Evolutionary conservation across 2,113 vertebrate genomes (phyloP).

Genomic region (Mormyrus lacerda): DNA sequence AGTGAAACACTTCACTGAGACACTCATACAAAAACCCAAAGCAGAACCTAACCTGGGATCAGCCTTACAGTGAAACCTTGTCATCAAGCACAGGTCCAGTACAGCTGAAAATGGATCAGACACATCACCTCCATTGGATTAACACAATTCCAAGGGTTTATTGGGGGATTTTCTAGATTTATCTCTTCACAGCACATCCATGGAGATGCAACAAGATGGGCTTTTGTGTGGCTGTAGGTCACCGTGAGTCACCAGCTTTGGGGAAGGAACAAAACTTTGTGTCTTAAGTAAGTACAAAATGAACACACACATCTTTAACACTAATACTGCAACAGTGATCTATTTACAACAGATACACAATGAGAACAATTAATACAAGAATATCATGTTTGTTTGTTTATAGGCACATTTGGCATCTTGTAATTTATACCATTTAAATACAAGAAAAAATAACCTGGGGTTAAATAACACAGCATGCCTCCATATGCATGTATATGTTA

Average conservation of each 20-base stretch:
- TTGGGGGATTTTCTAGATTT: background rate
- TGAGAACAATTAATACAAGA: background rate
- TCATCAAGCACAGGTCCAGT: background rate
- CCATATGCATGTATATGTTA: background rate
- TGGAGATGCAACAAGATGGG: background rate
- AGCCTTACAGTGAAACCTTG: background rate
- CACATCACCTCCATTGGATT: background rate
- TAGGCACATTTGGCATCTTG: too few species aligned
- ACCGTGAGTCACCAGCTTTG: background rate
- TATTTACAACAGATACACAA: background rate
- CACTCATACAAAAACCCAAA: constrained; percentile 21
- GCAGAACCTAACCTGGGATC: too few species aligned
- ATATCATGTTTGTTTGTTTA: too few species aligned
- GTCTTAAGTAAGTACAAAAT: background rate
- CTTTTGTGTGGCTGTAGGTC: background rate
- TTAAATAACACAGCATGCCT: background rate
- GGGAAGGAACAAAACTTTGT: background rate
- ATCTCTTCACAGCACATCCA: background rate
- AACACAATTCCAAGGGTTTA: background rate
- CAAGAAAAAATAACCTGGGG: background rate
- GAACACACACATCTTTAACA: background rate
- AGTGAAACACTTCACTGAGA: constrained; percentile 1
- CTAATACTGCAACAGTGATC: background rate
- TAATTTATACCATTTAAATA: background rate
- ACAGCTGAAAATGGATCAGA: background rate